phyloP scores from a whole-genome alignment of 2,888 invertebrate species.

The Trissoscelio sp. region DNA sequence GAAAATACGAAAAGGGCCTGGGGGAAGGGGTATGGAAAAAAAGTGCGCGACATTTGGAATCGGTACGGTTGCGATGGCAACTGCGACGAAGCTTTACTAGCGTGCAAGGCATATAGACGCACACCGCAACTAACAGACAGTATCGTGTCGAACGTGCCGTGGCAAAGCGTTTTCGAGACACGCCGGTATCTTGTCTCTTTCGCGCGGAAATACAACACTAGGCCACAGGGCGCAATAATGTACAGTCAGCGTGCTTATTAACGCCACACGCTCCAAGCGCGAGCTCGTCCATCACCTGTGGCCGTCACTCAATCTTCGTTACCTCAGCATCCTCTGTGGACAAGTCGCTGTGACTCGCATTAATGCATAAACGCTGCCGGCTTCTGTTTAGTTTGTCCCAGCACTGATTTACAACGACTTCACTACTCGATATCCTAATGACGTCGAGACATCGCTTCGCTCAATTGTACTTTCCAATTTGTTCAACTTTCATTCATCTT shows the following conservation, averaged over 20 bases:
- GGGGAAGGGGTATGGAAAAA: conserved; percentile 69
- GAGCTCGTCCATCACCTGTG: conserved; percentile 71
- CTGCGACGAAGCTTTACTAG: conserved; percentile 47
- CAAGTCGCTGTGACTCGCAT: conserved; percentile 63
- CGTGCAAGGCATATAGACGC: conserved; percentile 32
- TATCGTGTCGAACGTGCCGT: conserved; percentile 54
- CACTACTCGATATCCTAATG: conserved; percentile 31
- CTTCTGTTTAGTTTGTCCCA: conserved; percentile 47
- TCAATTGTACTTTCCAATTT: conserved; percentile 5
- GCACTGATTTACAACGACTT: conserved; percentile 37
- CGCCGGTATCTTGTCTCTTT: conserved; percentile 51
- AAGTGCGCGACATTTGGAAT: conserved; percentile 65
- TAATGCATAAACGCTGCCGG: conserved; percentile 63
- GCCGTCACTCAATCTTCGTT: conserved; percentile 69
- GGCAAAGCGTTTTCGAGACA: conserved; percentile 42
- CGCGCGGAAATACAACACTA: conserved; percentile 53
- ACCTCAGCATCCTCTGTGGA: conserved; percentile 60
- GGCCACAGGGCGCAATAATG: conserved; percentile 60
- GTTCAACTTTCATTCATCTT: conserved; percentile 4
- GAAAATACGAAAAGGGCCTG: conserved; percentile 29
- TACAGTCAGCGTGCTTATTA: conserved; percentile 65
- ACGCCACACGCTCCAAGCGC: conserved; percentile 44
- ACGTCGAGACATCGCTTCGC: conserved; percentile 19
- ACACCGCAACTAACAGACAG: conserved; percentile 46
- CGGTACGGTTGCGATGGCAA: conserved; percentile 69